Base-by-base conservation (phyloP, 1,140 invertebrate genomes). In the Aphelinus certus region DNA sequence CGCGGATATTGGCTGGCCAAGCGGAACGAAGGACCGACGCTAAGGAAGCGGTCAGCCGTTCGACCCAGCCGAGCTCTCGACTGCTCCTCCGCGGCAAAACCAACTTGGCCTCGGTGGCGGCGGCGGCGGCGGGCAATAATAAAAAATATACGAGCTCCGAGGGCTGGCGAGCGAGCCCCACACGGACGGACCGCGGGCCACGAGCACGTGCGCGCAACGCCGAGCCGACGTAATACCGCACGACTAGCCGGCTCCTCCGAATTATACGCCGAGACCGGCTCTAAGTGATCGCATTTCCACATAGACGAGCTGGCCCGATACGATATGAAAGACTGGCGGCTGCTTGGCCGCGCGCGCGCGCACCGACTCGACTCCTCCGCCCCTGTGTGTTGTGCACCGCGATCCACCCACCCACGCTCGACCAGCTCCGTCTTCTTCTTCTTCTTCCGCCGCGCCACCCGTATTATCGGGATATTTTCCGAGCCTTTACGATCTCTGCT, bases 281-380 rank as follows among this genome's bases (percentile, higher is more conserved):
- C 83, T 87, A 87, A 87, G 84, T 83, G 85, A 87, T 86, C 85
- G 82, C 83, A 88, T 88, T 87, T 87, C 82, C 86, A 88, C 86
- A 88, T 88, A 87, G 84, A 88, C 86, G 85, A 88, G 85, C 79
- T 85, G 79, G 76, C 78, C 81, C 80, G 80, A 84, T 84, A 78
- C 78, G 79, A 84, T 85, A 85, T 85, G 82, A 82, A 82, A 84
- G 79, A 83, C 76, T 26, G 26, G 26, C 71, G 69, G 60, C 26
- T 53, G 68, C 56, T n/a, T 48, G 56, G 71, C 55, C 26, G 77
- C 78, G 77, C 77, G 42, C 46, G 76, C 76, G 76, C 26, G 26
- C 26, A 26, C 26, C 26, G 26, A 26, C 26, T 26, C 26, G 26
- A 26, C 26, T 26, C 26, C 26, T 26, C 26, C 26, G 26, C 26